phyloP scores from a whole-genome alignment of 2,888 invertebrate genomes.

The Agrochola lota region DNA sequence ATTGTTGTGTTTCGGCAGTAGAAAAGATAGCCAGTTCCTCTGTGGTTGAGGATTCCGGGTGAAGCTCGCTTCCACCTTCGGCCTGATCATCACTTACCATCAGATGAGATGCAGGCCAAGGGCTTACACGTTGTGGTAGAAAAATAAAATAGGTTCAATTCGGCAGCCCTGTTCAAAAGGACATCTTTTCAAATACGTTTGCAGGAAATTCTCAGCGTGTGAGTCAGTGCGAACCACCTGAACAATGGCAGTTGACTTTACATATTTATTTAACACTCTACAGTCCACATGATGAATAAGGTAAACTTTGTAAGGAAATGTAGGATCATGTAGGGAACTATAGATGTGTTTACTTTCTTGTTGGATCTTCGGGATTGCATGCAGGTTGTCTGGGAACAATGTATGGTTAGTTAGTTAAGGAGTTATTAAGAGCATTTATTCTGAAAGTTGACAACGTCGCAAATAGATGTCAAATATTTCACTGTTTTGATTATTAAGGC shows the following conservation, averaged over 20 bases:
- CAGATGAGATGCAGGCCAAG: no score
- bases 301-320: constrained; percentile 49
- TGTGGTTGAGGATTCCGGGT: no score
- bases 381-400: constrained; percentile 54
- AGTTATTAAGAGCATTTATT: neutral
- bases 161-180: constrained; percentile 35
- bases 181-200: constrained; percentile 42
- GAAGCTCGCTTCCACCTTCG: no score
- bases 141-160: neutral
- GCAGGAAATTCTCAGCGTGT: constrained; percentile 69
- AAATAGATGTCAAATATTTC: no score
- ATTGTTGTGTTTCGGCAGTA: no score
- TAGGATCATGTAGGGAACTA: constrained; percentile 13
- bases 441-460: no score
- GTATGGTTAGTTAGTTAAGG: constrained; percentile 41
- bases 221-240: constrained; percentile 73
- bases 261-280: constrained; percentile 74
- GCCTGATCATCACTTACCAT: no score
- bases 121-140: no score
- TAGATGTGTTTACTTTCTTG: constrained; percentile 23
- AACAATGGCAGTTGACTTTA: constrained; percentile 75
- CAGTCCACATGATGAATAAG: constrained; percentile 57
- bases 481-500: no score
- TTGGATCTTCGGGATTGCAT: constrained; percentile 35
- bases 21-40: no score